These are phyloP conservation scores for Scortum barcoo DNA, from an alignment of 2,113 vertebrate species.

Conservation along the genomic window DNA sequence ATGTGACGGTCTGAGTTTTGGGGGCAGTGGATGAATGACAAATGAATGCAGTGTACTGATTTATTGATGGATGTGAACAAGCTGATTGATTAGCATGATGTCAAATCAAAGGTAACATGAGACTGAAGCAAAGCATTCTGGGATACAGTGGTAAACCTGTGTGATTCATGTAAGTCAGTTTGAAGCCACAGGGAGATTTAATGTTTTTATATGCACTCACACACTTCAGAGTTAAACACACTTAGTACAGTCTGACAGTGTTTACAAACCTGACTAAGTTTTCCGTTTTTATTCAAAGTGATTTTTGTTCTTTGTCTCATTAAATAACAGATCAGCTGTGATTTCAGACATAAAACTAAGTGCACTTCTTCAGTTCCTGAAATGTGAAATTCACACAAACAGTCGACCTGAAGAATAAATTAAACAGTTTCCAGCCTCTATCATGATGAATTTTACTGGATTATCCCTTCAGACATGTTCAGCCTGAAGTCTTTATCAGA, in stretches of 20 bases:
- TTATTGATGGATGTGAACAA: not conserved
- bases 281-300: not conserved
- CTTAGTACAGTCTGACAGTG: not conserved
- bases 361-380: constrained; percentile 25
- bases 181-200: constrained; percentile 4
- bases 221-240: not conserved
- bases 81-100: constrained; percentile 14
- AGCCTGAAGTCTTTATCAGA: not conserved
- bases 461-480: not conserved
- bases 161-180: constrained; percentile 20
- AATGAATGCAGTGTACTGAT: constrained; percentile 31
- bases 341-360: not conserved
- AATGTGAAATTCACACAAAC: not conserved
- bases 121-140: constrained; percentile 37
- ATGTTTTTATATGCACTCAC: constrained; percentile 32
- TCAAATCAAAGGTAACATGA: constrained; percentile 6
- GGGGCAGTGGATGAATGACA: not conserved
- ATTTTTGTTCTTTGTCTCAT: constrained; percentile 10
- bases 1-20: not conserved
- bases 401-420: not conserved
- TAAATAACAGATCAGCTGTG: not conserved
- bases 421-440: not conserved
- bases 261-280: no score
- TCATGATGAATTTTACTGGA: not conserved
- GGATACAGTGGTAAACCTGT: not conserved